Conservation (phyloP, 2,888 invertebrate species). For the Andricus quercusramuli region DNA sequence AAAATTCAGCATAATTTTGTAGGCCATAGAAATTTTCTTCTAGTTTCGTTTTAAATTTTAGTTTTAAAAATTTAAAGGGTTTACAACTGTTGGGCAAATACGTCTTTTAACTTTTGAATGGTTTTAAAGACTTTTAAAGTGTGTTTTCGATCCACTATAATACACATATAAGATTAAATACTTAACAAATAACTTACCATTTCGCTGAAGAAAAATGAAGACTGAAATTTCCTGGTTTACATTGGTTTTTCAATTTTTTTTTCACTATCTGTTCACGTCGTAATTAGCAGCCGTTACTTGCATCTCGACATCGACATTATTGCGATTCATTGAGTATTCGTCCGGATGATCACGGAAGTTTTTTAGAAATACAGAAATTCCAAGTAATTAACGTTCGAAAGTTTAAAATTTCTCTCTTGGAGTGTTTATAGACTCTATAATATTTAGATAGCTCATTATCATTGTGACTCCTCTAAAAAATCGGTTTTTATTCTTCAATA, state of each 20-base stretch:
- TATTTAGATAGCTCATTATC: not conserved
- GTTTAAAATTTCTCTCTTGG: conserved; percentile 1
- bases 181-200: not conserved
- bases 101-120: too few species aligned
- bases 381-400: not conserved
- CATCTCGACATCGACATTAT: not conserved
- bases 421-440: conserved; percentile 14
- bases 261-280: not conserved
- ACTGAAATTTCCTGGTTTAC: too few species aligned
- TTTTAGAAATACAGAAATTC: conserved; percentile 8
- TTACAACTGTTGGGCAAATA: too few species aligned
- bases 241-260: too few species aligned
- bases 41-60: too few species aligned
- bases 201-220: conserved; percentile 14
- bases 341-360: not conserved
- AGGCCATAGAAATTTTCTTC: too few species aligned
- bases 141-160: too few species aligned
- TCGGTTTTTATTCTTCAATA: too few species aligned
- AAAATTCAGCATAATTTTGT: too few species aligned
- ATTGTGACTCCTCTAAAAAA: not conserved
- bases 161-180: too few species aligned
- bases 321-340: not conserved
- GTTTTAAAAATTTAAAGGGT: too few species aligned
- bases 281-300: not conserved
- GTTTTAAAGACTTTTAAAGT: too few species aligned